Conservation (phyloP, 2,888 invertebrate genomes). For the Margaritifera margaritifera region DNA sequence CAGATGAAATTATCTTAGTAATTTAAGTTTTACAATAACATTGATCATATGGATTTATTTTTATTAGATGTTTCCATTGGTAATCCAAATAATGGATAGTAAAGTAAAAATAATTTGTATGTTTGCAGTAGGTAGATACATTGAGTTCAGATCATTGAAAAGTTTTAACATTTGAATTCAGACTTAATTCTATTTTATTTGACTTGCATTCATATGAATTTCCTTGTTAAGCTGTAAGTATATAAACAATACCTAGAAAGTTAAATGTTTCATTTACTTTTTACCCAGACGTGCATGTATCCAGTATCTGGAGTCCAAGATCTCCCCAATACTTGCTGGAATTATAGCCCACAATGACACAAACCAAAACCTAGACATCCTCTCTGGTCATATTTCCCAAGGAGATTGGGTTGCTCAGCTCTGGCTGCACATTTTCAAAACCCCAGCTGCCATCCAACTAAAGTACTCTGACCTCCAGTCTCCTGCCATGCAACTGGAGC, state of each 20-base stretch:
- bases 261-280: background rate
- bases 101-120: too few species aligned
- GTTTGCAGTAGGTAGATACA: too few species aligned
- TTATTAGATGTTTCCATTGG: too few species aligned
- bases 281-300: constrained; percentile 50
- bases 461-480: constrained; percentile 26
- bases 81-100: too few species aligned
- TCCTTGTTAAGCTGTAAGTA: too few species aligned
- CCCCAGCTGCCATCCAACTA: constrained; percentile 36
- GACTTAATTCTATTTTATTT: background rate
- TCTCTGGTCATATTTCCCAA: constrained; percentile 18
- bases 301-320: constrained; percentile 56
- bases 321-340: constrained; percentile 61
- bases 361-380: constrained; percentile 60
- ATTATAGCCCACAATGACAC: constrained; percentile 63
- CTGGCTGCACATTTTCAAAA: constrained; percentile 55
- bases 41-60: too few species aligned
- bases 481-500: constrained; percentile 20
- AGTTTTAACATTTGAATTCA: constrained; percentile 8
- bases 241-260: too few species aligned
- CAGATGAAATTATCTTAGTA: too few species aligned
- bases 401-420: constrained; percentile 47
- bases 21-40: too few species aligned
- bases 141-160: too few species aligned
- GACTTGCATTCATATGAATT: background rate